Conservation (phyloP, 2,888 invertebrate species). For the Hydrotaea cyrtoneurina region DNA sequence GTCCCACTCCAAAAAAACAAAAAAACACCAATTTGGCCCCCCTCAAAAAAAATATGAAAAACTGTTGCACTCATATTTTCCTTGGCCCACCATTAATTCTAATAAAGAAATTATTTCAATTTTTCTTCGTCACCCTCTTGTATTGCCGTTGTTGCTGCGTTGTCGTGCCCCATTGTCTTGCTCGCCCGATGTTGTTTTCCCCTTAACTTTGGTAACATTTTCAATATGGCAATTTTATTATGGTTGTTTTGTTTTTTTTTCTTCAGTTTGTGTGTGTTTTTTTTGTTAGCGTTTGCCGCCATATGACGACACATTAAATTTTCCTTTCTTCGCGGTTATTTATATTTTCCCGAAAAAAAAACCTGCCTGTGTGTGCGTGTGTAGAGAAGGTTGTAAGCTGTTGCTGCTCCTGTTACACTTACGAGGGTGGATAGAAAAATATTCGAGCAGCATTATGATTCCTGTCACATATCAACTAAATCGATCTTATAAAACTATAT, state of each 20-base stretch:
- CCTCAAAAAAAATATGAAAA: slow-evolving; percentile 26
- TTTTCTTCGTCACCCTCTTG: slow-evolving; percentile 40
- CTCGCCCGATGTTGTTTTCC: slow-evolving; percentile 10
- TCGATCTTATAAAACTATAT: too few species aligned
- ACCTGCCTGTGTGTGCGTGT: background rate
- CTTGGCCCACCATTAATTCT: slow-evolving; percentile 61
- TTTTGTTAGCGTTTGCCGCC: slow-evolving; percentile 24
- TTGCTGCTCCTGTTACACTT: background rate
- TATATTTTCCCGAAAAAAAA: slow-evolving; percentile 4
- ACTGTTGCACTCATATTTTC: slow-evolving; percentile 61
- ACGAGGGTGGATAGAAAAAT: background rate
- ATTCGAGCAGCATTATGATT: too few species aligned
- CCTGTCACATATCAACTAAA: too few species aligned
- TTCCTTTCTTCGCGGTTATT: slow-evolving; percentile 48
- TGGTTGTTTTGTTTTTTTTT: slow-evolving; percentile 33
- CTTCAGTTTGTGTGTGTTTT: slow-evolving; percentile 1
- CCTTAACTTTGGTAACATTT: slow-evolving; percentile 41
- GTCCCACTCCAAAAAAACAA: background rate
- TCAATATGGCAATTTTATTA: slow-evolving; percentile 51
- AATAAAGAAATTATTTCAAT: slow-evolving; percentile 63
- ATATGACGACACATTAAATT: slow-evolving; percentile 61
- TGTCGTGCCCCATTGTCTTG: background rate
- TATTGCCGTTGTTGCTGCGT: background rate
- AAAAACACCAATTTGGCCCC: background rate
- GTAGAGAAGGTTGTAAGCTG: background rate